Percentiles rank a stretch among this genome's conserved stretches.
phyloP scores from a whole-genome alignment of 2,888 invertebrate species.

The Hetaerina titia region DNA sequence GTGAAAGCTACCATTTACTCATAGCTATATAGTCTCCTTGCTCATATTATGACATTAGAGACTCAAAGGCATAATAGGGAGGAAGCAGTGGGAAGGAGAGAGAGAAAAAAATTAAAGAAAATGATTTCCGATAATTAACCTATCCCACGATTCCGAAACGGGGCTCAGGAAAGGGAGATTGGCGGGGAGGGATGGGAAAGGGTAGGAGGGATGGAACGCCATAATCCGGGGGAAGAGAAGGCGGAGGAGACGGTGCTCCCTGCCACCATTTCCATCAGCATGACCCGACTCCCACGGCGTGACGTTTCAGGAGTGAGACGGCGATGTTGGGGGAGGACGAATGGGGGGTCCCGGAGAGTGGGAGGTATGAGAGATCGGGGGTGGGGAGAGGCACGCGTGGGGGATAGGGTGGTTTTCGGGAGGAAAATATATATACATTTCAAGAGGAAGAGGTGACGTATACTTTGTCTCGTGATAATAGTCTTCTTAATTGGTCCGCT shows the following conservation, averaged over 20 bases:
- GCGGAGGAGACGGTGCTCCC: not conserved
- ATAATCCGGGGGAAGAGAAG: not conserved
- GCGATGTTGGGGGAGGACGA: not conserved
- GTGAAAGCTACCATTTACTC: too few species aligned
- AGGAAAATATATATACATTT: constrained; percentile 43
- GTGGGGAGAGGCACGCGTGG: not conserved
- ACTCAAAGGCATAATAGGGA: too few species aligned
- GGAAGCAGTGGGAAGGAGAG: not conserved
- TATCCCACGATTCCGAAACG: constrained; percentile 13
- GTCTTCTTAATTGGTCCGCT: constrained; percentile 58
- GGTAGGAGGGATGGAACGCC: not conserved
- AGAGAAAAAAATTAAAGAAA: not conserved
- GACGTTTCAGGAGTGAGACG: not conserved
- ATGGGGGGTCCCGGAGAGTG: not conserved
- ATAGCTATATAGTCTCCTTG: too few species aligned
- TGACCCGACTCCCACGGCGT: not conserved
- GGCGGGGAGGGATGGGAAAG: not conserved
- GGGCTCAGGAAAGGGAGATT: not conserved
- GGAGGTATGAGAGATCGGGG: not conserved
- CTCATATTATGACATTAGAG: too few species aligned
- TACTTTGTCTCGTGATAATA: constrained; percentile 66
- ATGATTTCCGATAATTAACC: constrained; percentile 51
- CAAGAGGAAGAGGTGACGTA: constrained; percentile 56
- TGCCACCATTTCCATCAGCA: not conserved
- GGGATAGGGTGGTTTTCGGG: too few species aligned